These are phyloP conservation scores for Drosophila mayri DNA, from an alignment of 1,140 invertebrate genomes.

Conservation along the genomic window DNA sequence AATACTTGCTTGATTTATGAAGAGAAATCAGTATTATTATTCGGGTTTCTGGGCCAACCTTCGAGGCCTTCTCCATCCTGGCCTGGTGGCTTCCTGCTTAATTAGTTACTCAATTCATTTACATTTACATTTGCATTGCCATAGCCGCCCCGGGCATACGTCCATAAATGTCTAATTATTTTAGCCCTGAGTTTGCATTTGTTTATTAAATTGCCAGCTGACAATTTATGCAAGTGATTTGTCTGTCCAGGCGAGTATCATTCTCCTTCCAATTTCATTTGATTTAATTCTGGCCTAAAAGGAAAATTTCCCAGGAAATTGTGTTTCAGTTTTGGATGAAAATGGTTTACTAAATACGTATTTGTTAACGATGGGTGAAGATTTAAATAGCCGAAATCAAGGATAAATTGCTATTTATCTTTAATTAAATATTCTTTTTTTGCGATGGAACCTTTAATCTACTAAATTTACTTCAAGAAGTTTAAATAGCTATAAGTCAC, in stretches of 20 bases:
- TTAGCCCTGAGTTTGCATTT: slow-evolving; percentile 51
- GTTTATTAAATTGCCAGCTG: slow-evolving; percentile 73
- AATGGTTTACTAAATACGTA: slow-evolving; percentile 22
- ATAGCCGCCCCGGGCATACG: slow-evolving; percentile 5
- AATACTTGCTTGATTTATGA: slow-evolving; percentile 2
- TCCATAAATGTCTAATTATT: slow-evolving; percentile 62
- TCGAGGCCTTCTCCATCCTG: slow-evolving; percentile 4
- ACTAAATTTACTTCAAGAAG: neutral
- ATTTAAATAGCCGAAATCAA: neutral
- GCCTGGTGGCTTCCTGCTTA: slow-evolving; percentile 13
- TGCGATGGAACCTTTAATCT: neutral
- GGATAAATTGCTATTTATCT: too few species aligned
- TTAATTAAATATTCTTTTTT: neutral
- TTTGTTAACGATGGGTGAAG: neutral
- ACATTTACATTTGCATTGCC: slow-evolving; percentile 33
- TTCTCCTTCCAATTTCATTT: slow-evolving; percentile 14
- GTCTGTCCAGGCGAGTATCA: neutral
- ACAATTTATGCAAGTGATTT: slow-evolving; percentile 60
- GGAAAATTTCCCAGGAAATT: slow-evolving; percentile 24
- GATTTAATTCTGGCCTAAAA: slow-evolving; percentile 28
- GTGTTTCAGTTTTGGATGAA: neutral
- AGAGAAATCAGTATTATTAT: slow-evolving; percentile 18
- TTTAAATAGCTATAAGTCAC: neutral
- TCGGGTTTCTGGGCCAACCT: slow-evolving; percentile 25
- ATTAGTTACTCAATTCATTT: slow-evolving; percentile 44